These are phyloP conservation scores for Opisthograptis luteolata DNA, from an alignment of 2,888 invertebrate genomes.

Conservation along the genomic window DNA sequence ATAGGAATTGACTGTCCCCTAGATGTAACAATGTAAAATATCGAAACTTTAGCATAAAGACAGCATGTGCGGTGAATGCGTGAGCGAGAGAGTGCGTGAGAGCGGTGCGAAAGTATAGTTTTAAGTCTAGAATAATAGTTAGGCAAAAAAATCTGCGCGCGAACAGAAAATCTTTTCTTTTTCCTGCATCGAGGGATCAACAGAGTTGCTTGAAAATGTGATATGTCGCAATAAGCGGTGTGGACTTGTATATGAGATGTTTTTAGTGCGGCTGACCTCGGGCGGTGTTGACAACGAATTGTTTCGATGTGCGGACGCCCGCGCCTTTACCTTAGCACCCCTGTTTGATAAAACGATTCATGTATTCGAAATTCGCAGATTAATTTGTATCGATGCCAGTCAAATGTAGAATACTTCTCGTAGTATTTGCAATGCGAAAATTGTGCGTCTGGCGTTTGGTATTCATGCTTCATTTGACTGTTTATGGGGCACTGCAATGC, in stretches of 20 bases:
- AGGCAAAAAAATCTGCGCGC: constrained; percentile 56
- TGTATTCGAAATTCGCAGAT: no score
- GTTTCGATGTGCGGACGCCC: constrained; percentile 52
- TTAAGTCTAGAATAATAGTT: constrained; percentile 81
- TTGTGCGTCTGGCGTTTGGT: no score
- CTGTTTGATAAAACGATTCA: neutral
- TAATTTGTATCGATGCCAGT: no score
- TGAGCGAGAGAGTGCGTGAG: constrained; percentile 53
- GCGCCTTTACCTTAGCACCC: constrained; percentile 42
- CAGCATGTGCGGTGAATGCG: constrained; percentile 49
- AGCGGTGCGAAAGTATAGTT: constrained; percentile 56
- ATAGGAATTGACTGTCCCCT: constrained; percentile 77
- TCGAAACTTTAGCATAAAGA: constrained; percentile 71
- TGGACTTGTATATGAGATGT: constrained; percentile 48
- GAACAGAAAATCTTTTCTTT: constrained; percentile 56
- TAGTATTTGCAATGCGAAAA: no score
- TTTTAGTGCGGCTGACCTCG: constrained; percentile 54
- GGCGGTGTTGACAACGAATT: constrained; percentile 75
- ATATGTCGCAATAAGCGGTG: constrained; percentile 72
- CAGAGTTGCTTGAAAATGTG: constrained; percentile 68
- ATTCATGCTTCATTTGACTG: neutral
- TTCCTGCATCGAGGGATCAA: constrained; percentile 78
- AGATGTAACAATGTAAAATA: constrained; percentile 74
- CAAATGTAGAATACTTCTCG: no score
- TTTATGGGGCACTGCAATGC: no score